A percentile compares a stretch with the other conserved stretches of the same genome.
Conservation (phyloP, 1,140 invertebrate species). For the Eupeodes corollae region DNA sequence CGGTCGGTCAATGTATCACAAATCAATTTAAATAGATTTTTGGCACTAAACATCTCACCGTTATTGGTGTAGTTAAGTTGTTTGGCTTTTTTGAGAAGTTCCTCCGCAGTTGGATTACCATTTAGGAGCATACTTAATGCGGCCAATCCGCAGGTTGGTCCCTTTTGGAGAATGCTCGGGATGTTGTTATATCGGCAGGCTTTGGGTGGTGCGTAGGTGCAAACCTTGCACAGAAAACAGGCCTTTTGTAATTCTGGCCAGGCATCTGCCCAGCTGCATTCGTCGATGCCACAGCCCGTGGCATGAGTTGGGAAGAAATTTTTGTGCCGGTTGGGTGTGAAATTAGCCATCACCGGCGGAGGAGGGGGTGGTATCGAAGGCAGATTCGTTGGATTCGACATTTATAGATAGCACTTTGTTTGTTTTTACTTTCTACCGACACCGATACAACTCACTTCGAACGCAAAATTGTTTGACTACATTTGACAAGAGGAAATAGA, state of each 20-base stretch:
- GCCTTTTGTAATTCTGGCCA: constrained; percentile 37
- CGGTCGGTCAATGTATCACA: constrained; percentile 20
- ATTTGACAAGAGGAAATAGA: too few species aligned
- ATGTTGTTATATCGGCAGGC: constrained; percentile 21
- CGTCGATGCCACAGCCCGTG: constrained; percentile 2
- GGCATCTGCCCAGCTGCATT: constrained; percentile 37
- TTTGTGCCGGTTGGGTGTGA: neutral
- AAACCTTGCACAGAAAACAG: constrained; percentile 39
- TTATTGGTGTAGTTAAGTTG: constrained; percentile 55
- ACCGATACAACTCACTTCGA: too few species aligned
- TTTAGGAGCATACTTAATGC: constrained; percentile 64
- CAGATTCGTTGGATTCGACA: neutral
- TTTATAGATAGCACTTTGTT: too few species aligned
- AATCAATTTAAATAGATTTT: constrained; percentile 52
- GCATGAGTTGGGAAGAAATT: too few species aligned
- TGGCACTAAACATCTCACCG: constrained; percentile 77
- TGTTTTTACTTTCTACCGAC: constrained; percentile 4
- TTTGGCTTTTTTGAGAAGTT: constrained; percentile 50
- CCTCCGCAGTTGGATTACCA: constrained; percentile 44
- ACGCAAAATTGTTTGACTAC: too few species aligned
- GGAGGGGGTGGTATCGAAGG: constrained; percentile 1
- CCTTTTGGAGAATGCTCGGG: constrained; percentile 26
- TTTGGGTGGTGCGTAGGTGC: constrained; percentile 20
- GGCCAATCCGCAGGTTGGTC: constrained; percentile 69
- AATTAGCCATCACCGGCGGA: neutral